A percentile compares a stretch with the other conserved stretches of the same genome.
Conservation (phyloP, 2,888 invertebrate genomes). For the Bhutanitis thaidina region DNA sequence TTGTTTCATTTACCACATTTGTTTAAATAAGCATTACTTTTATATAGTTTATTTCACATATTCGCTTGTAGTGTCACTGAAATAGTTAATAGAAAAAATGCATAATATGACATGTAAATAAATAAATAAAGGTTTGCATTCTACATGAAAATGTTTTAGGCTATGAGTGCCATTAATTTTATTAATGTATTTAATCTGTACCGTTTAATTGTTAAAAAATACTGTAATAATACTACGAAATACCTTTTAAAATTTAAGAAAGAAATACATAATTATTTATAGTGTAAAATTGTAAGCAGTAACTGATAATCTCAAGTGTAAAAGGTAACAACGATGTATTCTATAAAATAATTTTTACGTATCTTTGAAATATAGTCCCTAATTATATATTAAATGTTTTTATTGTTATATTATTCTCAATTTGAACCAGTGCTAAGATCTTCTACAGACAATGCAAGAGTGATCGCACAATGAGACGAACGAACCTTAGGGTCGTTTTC, state of each 20-base stretch:
- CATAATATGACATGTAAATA: conserved; percentile 18
- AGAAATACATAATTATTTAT: conserved; percentile 14
- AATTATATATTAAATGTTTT: conserved; percentile 15
- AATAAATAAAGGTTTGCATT: conserved; percentile 24
- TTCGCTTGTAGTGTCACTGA: conserved; percentile 1
- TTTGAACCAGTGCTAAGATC: no score
- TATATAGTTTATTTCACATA: not conserved
- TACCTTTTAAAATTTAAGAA: not conserved
- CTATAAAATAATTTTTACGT: conserved; percentile 29
- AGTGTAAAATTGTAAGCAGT: conserved; percentile 20
- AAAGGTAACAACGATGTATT: conserved; percentile 45
- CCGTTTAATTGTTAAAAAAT: conserved; percentile 15
- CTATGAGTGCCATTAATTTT: conserved; percentile 74
- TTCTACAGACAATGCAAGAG: no score
- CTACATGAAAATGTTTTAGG: conserved; percentile 57
- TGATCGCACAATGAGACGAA: no score
- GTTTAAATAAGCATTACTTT: conserved; percentile 8
- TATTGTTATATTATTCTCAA: no score
- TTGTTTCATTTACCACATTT: conserved; percentile 5
- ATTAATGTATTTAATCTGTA: conserved; percentile 44
- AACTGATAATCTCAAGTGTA: conserved; percentile 17
- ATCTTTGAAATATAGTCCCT: conserved; percentile 27
- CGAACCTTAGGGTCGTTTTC: no score
- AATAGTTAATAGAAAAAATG: not conserved
- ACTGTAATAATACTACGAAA: conserved; percentile 9